Conservation (phyloP, 2,888 invertebrate genomes). For the Phaedon cochleariae region DNA sequence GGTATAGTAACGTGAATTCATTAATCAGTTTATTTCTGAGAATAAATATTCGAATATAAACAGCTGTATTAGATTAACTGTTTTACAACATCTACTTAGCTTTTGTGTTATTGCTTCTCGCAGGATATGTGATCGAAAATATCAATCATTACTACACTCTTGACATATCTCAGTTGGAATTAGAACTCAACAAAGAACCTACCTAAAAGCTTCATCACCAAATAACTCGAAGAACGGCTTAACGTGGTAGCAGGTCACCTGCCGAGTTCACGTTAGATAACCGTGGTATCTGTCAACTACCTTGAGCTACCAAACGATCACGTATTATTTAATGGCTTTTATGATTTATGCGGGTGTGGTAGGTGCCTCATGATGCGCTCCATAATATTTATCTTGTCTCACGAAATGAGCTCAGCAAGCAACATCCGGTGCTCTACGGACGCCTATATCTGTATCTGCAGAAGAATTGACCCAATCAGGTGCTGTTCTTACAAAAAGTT, state of each 20-base stretch:
- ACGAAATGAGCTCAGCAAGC: constrained; percentile 36
- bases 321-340: constrained; percentile 52
- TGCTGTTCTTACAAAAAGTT: no score
- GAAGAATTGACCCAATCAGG: not conserved
- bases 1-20: no score
- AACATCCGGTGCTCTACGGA: constrained; percentile 31
- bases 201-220: constrained; percentile 25
- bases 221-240: constrained; percentile 18
- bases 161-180: not conserved
- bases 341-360: constrained; percentile 55
- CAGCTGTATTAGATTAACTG: no score
- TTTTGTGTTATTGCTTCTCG: no score
- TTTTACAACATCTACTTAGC: no score
- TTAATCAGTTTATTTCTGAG: no score
- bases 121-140: no score
- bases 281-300: constrained; percentile 54
- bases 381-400: constrained; percentile 42
- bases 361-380: constrained; percentile 32
- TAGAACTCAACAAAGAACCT: not conserved
- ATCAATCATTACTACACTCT: not conserved
- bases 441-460: not conserved
- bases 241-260: constrained; percentile 53
- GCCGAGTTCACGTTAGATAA: constrained; percentile 52
- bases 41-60: no score
- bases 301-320: constrained; percentile 53